Conservation (phyloP, 2,797 vertebrate genomes). For the Mus spretus region DNA sequence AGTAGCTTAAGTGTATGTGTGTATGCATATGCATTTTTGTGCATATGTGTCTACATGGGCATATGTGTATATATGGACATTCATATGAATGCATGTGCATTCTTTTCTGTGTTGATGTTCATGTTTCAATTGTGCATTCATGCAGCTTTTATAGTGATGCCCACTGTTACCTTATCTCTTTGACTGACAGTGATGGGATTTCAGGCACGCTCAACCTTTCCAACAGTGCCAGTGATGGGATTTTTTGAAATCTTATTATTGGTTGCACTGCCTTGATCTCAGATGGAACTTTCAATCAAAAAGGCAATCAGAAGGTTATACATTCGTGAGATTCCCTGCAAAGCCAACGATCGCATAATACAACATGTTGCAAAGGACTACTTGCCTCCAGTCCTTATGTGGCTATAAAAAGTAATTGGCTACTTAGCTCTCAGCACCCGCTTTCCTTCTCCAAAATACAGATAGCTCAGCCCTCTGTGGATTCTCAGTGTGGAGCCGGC, state of each 20-base stretch:
- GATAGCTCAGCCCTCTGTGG: conserved; percentile 60
- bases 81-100: conserved; percentile 6
- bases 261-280: conserved; percentile 88
- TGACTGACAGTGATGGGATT: conserved; percentile 90
- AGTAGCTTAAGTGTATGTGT: not conserved
- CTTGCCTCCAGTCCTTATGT: conserved; percentile 79
- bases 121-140: conserved; percentile 86
- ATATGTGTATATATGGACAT: not conserved
- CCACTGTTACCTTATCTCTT: conserved; percentile 87
- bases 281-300: conserved; percentile 92
- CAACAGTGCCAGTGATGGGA: conserved; percentile 89
- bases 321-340: conserved; percentile 88
- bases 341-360: conserved; percentile 79
- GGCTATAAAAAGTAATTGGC: conserved; percentile 80
- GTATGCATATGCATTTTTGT: not conserved
- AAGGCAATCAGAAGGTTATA: conserved; percentile 91
- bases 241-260: conserved; percentile 91
- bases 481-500: conserved; percentile 63
- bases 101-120: conserved; percentile 75
- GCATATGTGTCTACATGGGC: not conserved
- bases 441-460: conserved; percentile 68
- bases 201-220: conserved; percentile 90
- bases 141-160: conserved; percentile 84
- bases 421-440: conserved; percentile 79
- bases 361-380: conserved; percentile 80